Base-by-base conservation (phyloP, 2,797 vertebrate species). In the Macrochelys suwanniensis region DNA sequence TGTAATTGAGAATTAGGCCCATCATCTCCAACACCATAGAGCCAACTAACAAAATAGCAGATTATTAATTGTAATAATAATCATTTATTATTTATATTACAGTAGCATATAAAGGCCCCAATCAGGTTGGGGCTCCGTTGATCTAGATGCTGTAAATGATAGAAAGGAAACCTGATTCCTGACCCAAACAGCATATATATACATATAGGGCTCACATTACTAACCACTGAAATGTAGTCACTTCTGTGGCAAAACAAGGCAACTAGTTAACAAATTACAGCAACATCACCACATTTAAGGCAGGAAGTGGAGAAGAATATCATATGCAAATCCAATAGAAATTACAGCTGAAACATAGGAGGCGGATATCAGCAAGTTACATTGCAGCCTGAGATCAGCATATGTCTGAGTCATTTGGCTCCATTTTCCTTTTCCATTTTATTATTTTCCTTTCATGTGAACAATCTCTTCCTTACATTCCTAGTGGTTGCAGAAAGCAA, bases 381-480 rank as follows among this genome's bases (percentile, higher is more conserved):
- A 17, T 33, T 80, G 81, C 77, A 89, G 80, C 45, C 31, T 68
- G 51, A 26, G 3, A 81, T 82, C 57, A 91, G 57, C 2, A n/a
- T 74, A 88, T 49, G 81, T 83, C 59, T 71, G 86, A 37, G 76
- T 83, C 89, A 53, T 80, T 92, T 93, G 81, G 80, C 76, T 85
- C 68, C 1, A 80, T 90, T 96, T 92, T 96, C 85, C 91, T 97
- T 98, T 92, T 84, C 45, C 65, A 56, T 96, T 92, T 98, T 95
- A 92, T 85, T 89, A 97, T 94, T 98, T 98, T 26, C n/a, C n/a
- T 85, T 96, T 89, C 95, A 87, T 47, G 54, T 87, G 94, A 96
- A 93, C 88, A 94, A 12, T 84, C 77, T 95, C 84, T 92, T 89
- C 91, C 80, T 80, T 71, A 49, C 89, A 92, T 96, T 96, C 92